Percentiles rank a stretch among this genome's conserved stretches.
Conservation (phyloP, 2,797 vertebrate genomes). For the Otolemur crassicaudatus region DNA sequence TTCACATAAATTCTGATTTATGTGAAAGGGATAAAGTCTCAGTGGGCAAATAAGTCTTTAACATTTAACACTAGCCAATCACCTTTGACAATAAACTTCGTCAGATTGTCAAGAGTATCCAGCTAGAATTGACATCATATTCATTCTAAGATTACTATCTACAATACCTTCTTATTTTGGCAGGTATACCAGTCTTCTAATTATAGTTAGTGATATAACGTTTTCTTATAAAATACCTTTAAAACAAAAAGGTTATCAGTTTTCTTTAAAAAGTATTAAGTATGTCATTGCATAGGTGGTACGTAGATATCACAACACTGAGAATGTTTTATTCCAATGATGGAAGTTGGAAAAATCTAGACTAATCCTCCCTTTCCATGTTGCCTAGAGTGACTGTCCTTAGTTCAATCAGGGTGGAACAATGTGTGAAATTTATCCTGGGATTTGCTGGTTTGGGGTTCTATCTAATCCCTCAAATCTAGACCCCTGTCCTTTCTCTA, state of each 20-base stretch:
- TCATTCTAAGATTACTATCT: constrained; percentile 10
- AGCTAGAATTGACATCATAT: not conserved
- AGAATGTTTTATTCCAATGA: not conserved
- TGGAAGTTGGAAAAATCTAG: not conserved
- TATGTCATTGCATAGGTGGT: not conserved
- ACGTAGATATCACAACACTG: not conserved
- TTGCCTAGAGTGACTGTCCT: not conserved
- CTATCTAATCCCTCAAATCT: not conserved
- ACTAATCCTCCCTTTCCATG: not conserved
- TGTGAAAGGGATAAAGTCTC: not conserved
- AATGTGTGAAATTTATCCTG: not conserved
- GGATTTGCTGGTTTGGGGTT: not conserved
- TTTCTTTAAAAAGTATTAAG: not conserved
- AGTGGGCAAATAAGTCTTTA: not conserved
- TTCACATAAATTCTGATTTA: not conserved
- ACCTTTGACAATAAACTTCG: not conserved
- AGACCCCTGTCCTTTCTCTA: not conserved
- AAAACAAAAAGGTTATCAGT: constrained; percentile 1
- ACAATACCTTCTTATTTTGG: not conserved
- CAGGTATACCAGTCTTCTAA: not conserved
- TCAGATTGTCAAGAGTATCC: not conserved
- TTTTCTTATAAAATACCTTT: constrained; percentile 9
- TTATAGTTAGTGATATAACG: not conserved
- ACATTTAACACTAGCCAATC: not conserved
- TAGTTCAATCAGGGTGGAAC: not conserved